These are phyloP conservation scores for Coptodon rendalli DNA, from an alignment of 2,113 vertebrate species.

Conservation along the genomic window DNA sequence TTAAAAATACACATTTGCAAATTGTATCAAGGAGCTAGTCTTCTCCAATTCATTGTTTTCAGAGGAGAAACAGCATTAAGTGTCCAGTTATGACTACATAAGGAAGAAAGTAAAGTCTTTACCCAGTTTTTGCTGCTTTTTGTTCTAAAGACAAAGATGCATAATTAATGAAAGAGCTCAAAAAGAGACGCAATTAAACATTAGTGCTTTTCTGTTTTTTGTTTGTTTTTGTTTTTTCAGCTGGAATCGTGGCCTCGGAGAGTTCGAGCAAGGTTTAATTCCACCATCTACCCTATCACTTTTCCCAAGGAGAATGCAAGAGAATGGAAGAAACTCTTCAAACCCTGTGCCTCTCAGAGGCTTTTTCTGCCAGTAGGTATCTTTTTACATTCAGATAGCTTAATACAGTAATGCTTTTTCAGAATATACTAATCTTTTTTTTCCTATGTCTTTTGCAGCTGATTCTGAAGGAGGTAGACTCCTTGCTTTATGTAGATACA, in stretches of 20 bases:
- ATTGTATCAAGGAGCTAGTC: neutral
- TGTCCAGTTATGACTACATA: neutral
- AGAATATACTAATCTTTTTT: neutral
- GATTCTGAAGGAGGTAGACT: slow-evolving; percentile 90
- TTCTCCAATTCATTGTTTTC: neutral
- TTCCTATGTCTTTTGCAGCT: slow-evolving; percentile 66
- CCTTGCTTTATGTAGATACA: slow-evolving; percentile 90
- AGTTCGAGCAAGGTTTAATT: slow-evolving; percentile 77
- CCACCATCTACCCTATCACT: slow-evolving; percentile 85
- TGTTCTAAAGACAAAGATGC: neutral
- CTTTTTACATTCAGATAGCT: neutral
- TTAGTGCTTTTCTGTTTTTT: neutral
- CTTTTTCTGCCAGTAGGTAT: slow-evolving; percentile 91
- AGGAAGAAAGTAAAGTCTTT: neutral
- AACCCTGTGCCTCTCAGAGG: slow-evolving; percentile 95
- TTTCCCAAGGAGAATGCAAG: slow-evolving; percentile 84
- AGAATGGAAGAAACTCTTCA: slow-evolving; percentile 97
- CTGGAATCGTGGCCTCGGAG: slow-evolving; percentile 78
- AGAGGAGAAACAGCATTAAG: neutral
- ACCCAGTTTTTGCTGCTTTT: neutral
- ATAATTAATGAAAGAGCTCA: neutral
- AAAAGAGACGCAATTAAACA: neutral
- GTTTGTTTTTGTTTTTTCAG: slow-evolving; percentile 52
- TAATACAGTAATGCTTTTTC: neutral
- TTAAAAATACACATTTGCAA: neutral